These are phyloP conservation scores for Drosophila yakuba DNA, from an alignment of 1,140 invertebrate genomes.

Conservation along the genomic window DNA sequence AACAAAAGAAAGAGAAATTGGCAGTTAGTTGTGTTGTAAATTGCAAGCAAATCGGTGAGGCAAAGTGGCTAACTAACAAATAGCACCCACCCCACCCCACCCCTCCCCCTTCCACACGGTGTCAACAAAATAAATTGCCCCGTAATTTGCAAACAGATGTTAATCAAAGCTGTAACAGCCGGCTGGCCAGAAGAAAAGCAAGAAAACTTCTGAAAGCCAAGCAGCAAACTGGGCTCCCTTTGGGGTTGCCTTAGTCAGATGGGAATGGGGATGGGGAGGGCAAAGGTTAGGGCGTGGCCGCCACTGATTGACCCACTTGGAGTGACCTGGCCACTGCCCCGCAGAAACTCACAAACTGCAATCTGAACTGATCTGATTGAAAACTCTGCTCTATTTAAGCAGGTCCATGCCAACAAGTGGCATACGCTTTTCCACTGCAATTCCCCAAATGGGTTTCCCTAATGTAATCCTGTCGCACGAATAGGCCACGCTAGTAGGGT, in stretches of 20 bases:
- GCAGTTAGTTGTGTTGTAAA: slow-evolving; percentile 37
- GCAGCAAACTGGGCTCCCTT: background rate
- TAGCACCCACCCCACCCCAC: too few relatives aligned
- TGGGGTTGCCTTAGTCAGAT: too few relatives aligned
- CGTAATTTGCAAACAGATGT: slow-evolving; percentile 52
- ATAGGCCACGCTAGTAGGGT: too few relatives aligned
- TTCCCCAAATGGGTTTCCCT: too few relatives aligned
- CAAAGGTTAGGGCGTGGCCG: slow-evolving; percentile 35
- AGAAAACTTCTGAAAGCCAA: slow-evolving; percentile 13
- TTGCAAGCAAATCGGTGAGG: slow-evolving; percentile 27
- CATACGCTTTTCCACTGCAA: too few relatives aligned
- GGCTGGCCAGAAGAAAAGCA: background rate
- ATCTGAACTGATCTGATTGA: too few relatives aligned
- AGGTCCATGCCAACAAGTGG: too few relatives aligned
- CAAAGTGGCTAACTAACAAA: slow-evolving; percentile 14
- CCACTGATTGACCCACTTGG: slow-evolving; percentile 35
- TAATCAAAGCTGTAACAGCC: slow-evolving; percentile 31
- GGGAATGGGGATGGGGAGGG: background rate
- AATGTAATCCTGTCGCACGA: too few relatives aligned
- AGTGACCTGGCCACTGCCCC: background rate
- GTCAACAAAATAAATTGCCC: slow-evolving; percentile 45
- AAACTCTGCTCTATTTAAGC: too few relatives aligned
- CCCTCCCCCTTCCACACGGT: background rate
- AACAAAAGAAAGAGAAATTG: slow-evolving; percentile 20
- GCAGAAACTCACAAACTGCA: background rate